Conservation (phyloP, 2,113 vertebrate genomes). For the Notothenia coriiceps region DNA sequence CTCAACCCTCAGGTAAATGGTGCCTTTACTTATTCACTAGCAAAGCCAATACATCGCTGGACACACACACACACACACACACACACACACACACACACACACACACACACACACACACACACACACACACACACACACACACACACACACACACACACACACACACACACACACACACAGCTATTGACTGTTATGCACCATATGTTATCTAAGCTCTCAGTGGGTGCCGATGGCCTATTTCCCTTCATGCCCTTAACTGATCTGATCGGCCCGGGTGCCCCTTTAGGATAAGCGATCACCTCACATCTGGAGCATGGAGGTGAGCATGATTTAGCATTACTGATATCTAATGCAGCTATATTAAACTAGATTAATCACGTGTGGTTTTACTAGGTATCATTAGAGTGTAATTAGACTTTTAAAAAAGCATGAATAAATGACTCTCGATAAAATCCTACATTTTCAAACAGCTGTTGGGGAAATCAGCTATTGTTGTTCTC, state of each 20-base stretch:
- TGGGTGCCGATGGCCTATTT: constrained; percentile 63
- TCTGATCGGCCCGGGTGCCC: constrained; percentile 47
- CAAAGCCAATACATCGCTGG: no score
- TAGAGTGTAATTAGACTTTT: neutral
- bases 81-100: no score
- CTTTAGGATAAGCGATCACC: constrained; percentile 53
- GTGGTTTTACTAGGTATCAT: constrained; percentile 5
- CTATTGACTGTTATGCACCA: constrained; percentile 66
- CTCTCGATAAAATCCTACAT: neutral
- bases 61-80: neutral
- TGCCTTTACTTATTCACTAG: no score
- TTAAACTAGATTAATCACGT: neutral
- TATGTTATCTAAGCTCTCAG: constrained; percentile 69
- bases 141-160: constrained; percentile 5
- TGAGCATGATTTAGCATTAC: constrained; percentile 18
- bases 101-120: no score
- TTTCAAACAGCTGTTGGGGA: constrained; percentile 26
- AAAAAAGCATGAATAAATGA: neutral
- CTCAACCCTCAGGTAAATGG: no score
- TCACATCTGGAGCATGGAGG: constrained; percentile 40
- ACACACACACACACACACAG: constrained; percentile 17
- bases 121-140: no score
- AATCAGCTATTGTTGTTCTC: constrained; percentile 41
- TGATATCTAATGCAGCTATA: neutral
- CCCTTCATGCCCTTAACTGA: constrained; percentile 52